These are phyloP conservation scores for Forbesichthys agassizii DNA, from an alignment of 2,113 vertebrate species.

Conservation along the genomic window DNA sequence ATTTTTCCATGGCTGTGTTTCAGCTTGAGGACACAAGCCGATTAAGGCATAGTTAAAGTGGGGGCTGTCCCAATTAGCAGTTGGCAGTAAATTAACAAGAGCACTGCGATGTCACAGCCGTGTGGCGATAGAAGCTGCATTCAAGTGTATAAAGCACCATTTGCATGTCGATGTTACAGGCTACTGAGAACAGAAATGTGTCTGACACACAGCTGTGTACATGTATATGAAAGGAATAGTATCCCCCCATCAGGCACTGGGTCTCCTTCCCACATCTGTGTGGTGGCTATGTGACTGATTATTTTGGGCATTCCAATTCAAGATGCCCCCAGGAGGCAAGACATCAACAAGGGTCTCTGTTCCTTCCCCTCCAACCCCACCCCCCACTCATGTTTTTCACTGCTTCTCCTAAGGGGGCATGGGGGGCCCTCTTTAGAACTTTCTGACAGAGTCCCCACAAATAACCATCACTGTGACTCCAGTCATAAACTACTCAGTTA, in stretches of 20 bases:
- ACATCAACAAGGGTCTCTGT: constrained; percentile 68
- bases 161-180: constrained; percentile 62
- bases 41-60: constrained; percentile 43
- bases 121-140: constrained; percentile 61
- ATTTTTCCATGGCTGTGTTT: constrained; percentile 41
- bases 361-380: constrained; percentile 19
- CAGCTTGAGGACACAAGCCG: constrained; percentile 46
- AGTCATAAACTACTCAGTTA: constrained; percentile 70
- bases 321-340: constrained; percentile 67
- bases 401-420: constrained; percentile 43
- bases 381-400: constrained; percentile 51
- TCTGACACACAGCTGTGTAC: constrained; percentile 74
- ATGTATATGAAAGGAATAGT: constrained; percentile 77
- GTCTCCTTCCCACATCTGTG: constrained; percentile 74
- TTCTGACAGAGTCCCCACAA: constrained; percentile 48
- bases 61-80: constrained; percentile 65
- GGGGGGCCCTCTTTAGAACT: constrained; percentile 56
- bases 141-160: constrained; percentile 57
- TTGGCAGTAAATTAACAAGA: constrained; percentile 64
- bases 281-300: constrained; percentile 67
- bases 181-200: constrained; percentile 55
- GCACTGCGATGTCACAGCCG: constrained; percentile 50
- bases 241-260: constrained; percentile 53
- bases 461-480: constrained; percentile 68
- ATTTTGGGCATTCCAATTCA: constrained; percentile 71